A percentile compares a stretch with the other conserved stretches of the same genome.
These are phyloP conservation scores for Sphaerodactylus townsendi DNA, from an alignment of 2,113 vertebrate genomes.

Conservation along the genomic window DNA sequence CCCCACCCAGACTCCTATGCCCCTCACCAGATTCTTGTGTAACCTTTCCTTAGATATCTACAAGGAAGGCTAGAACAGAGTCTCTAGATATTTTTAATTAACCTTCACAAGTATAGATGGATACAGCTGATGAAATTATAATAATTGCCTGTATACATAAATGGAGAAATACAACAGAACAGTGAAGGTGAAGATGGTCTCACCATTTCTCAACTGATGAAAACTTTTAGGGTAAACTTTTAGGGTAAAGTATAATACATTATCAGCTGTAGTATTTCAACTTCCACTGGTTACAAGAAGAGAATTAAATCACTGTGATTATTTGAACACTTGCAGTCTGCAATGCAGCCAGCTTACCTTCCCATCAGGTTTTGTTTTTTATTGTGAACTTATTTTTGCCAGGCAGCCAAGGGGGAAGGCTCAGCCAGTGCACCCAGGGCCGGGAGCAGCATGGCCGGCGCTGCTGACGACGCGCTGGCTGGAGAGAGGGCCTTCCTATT, in stretches of 20 bases:
- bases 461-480: too few species aligned
- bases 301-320: not conserved
- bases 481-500: too few species aligned
- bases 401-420: too few species aligned
- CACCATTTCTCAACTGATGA: not conserved
- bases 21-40: not conserved
- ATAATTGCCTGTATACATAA: not conserved
- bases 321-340: too few species aligned
- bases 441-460: too few species aligned
- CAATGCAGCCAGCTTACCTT: too few species aligned
- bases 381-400: too few species aligned
- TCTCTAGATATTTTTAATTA: not conserved
- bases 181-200: not conserved
- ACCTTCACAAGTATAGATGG: too few species aligned
- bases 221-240: not conserved
- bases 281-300: not conserved
- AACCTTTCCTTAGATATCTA: not conserved
- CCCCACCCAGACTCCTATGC: too few species aligned
- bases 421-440: too few species aligned
- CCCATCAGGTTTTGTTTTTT: too few species aligned
- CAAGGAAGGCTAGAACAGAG: not conserved
- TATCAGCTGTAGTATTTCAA: not conserved
- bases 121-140: too few species aligned
- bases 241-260: not conserved
- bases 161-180: not conserved